Conservation (phyloP, 1,140 invertebrate genomes). For the Drosophila lacteicornis region DNA sequence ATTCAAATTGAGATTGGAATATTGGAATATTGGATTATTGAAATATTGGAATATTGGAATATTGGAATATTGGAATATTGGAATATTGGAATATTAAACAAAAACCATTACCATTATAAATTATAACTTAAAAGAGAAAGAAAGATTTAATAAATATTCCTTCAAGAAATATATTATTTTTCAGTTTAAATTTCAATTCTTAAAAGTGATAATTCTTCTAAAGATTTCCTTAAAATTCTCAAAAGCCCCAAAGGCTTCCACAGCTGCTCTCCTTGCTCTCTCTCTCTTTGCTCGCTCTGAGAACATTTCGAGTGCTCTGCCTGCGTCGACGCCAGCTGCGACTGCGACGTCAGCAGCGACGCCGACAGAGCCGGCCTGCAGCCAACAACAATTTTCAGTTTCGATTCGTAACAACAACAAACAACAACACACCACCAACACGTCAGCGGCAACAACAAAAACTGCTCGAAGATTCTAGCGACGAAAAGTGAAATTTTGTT, state of each 20-base stretch:
- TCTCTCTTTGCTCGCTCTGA: slow-evolving; percentile 19
- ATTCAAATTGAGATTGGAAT: no score
- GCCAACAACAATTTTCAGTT: slow-evolving; percentile 61
- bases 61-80: no score
- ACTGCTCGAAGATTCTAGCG: slow-evolving; percentile 52
- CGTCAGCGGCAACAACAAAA: slow-evolving; percentile 44
- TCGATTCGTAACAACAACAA: slow-evolving; percentile 51
- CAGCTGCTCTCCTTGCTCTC: slow-evolving; percentile 12
- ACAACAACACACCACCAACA: slow-evolving; percentile 28
- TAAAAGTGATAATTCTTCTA: background rate
- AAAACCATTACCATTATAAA: no score
- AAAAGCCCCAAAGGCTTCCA: slow-evolving; percentile 10
- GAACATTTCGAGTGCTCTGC: slow-evolving; percentile 33
- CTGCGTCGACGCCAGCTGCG: slow-evolving; percentile 22
- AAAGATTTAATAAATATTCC: no score
- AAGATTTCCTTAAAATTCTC: background rate
- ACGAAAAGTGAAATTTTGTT: slow-evolving; percentile 63
- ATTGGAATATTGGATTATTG: no score
- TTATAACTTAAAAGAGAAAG: no score
- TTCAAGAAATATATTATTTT: no score
- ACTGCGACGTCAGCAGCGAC: slow-evolving; percentile 11
- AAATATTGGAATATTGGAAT: no score
- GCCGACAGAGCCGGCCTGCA: slow-evolving; percentile 32
- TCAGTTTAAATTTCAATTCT: no score
- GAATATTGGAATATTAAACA: no score